Evolutionary conservation across 2,888 invertebrate species (phyloP).

Genomic region (Meiosimyza platycephala): DNA sequence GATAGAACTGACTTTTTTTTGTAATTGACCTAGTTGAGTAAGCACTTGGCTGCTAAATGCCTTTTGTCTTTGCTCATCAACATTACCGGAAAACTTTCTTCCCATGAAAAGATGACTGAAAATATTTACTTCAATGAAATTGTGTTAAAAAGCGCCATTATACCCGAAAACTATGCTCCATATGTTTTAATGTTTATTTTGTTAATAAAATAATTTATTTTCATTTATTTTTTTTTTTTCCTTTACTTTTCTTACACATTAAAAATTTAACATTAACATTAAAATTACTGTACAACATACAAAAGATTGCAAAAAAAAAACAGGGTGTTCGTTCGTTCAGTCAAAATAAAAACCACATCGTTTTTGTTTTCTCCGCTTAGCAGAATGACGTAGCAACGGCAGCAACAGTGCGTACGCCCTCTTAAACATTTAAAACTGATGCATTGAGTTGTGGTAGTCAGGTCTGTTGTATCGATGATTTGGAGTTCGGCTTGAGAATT

Average conservation of each 20-base stretch:
- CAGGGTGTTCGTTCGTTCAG: conserved; percentile 5
- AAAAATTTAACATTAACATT: conserved; percentile 19
- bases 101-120: no score
- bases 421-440: conserved; percentile 62
- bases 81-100: no score
- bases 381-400: conserved; percentile 12
- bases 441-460: conserved; percentile 75
- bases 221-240: not conserved
- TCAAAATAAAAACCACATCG: conserved; percentile 4
- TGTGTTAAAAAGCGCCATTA: no score
- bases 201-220: conserved; percentile 16
- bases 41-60: no score
- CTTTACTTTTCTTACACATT: not conserved
- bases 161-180: no score
- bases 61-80: no score
- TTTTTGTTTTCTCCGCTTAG: not conserved
- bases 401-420: conserved; percentile 1
- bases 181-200: no score
- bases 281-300: conserved; percentile 45
- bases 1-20: no score
- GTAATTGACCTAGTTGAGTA: no score
- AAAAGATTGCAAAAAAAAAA: conserved; percentile 4
- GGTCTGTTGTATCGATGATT: conserved; percentile 69
- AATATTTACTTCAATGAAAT: no score
- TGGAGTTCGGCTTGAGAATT: conserved; percentile 80